These are phyloP conservation scores for Littorina saxatilis DNA, from an alignment of 1,140 invertebrate genomes.

Conservation along the genomic window DNA sequence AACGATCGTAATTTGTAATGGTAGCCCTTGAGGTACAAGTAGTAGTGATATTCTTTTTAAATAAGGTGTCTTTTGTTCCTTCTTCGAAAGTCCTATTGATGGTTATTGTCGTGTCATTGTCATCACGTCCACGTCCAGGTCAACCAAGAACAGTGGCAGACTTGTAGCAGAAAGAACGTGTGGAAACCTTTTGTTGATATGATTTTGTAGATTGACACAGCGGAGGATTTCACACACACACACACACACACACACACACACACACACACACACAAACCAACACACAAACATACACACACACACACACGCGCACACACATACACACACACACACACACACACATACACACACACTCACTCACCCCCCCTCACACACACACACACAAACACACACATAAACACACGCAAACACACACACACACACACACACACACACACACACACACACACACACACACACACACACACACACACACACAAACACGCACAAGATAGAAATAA, in stretches of 20 bases:
- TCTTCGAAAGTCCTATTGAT: too few relatives aligned
- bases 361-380: background rate
- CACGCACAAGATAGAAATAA: too few relatives aligned
- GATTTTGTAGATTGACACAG: too few relatives aligned
- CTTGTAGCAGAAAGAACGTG: too few relatives aligned
- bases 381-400: background rate
- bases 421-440: background rate
- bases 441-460: background rate
- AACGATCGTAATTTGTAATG: too few relatives aligned
- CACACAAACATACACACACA: slow-evolving; percentile 6
- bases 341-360: background rate
- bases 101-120: too few relatives aligned
- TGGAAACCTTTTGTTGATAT: too few relatives aligned
- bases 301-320: background rate
- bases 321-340: background rate
- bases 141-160: too few relatives aligned
- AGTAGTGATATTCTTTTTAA: too few relatives aligned
- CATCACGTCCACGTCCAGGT: too few relatives aligned
- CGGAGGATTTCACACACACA: background rate
- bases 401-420: background rate
- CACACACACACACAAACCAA: background rate
- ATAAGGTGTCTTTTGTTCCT: too few relatives aligned
- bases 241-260: background rate
- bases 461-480: background rate
- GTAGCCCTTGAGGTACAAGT: too few relatives aligned